A percentile compares a stretch with the other conserved stretches of the same genome.
Evolutionary conservation across 1,140 invertebrate species (phyloP).

Genomic region (Holotrichia oblita): DNA sequence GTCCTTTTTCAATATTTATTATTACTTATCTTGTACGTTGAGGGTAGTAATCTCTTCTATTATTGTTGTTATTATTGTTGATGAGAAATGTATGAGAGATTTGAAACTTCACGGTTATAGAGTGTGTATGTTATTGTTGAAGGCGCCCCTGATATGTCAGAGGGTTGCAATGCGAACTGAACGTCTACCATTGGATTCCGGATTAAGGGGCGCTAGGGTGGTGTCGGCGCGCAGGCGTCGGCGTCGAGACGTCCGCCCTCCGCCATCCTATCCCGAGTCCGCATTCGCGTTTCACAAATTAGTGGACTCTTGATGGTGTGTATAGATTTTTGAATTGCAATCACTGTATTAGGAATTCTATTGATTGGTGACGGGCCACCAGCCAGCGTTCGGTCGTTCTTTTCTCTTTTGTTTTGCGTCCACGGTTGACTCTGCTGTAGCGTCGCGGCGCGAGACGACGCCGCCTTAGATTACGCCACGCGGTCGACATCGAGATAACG

Average conservation of each 20-base stretch:
- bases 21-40: neutral
- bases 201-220: constrained; percentile 42
- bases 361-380: constrained; percentile 33
- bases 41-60: neutral
- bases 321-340: constrained; percentile 60
- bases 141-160: constrained; percentile 39
- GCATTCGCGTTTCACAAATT: constrained; percentile 60
- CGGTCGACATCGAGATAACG: constrained; percentile 30
- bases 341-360: constrained; percentile 44
- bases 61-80: constrained; percentile 14
- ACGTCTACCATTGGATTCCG: constrained; percentile 56
- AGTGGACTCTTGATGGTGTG: constrained; percentile 61
- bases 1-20: neutral
- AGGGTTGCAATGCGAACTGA: constrained; percentile 50
- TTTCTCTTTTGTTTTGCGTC: constrained; percentile 32
- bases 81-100: constrained; percentile 8
- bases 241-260: constrained; percentile 56
- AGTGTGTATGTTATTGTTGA: constrained; percentile 28
- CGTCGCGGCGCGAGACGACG: neutral
- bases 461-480: constrained; percentile 22
- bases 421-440: neutral
- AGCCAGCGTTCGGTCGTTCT: constrained; percentile 9
- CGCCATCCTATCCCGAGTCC: constrained; percentile 50
- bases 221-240: constrained; percentile 46
- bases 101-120: constrained; percentile 10